Evolutionary conservation across 2,113 vertebrate species (phyloP).

Genomic region (Danionella cerebrum): DNA sequence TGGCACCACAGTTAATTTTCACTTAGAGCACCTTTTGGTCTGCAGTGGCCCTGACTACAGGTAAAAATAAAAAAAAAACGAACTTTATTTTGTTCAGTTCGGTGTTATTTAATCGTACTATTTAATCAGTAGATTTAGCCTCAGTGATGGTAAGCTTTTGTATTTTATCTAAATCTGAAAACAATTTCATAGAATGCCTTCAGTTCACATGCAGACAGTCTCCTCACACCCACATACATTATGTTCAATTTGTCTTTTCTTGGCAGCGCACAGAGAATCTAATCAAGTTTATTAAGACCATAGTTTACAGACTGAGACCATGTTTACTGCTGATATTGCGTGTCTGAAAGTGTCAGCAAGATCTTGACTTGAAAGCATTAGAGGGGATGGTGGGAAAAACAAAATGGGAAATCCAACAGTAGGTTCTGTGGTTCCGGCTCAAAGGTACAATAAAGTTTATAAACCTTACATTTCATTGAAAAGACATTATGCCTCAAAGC

Average conservation of each 20-base stretch:
- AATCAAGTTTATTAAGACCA: not conserved
- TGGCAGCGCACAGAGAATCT: not conserved
- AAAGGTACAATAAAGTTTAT: too few species aligned
- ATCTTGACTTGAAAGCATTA: not conserved
- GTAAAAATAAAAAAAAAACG: too few species aligned
- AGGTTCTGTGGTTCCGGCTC: not conserved
- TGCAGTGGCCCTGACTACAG: too few species aligned
- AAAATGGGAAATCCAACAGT: not conserved
- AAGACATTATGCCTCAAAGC: not conserved
- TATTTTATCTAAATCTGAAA: too few species aligned
- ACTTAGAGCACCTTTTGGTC: too few species aligned
- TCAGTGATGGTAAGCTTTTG: too few species aligned
- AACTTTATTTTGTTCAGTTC: too few species aligned
- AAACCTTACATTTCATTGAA: too few species aligned
- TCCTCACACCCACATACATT: slow-evolving; percentile 3
- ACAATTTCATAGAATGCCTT: too few species aligned
- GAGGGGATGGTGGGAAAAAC: not conserved
- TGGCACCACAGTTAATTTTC: too few species aligned
- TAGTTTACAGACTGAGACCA: not conserved
- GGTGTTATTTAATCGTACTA: too few species aligned
- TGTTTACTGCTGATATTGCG: not conserved
- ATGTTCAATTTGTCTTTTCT: not conserved
- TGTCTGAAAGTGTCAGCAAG: not conserved
- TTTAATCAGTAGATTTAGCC: too few species aligned
- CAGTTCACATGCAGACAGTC: not conserved